Evolutionary conservation across 2,888 invertebrate species (phyloP).

Genomic region (Agriopis leucophaearia): DNA sequence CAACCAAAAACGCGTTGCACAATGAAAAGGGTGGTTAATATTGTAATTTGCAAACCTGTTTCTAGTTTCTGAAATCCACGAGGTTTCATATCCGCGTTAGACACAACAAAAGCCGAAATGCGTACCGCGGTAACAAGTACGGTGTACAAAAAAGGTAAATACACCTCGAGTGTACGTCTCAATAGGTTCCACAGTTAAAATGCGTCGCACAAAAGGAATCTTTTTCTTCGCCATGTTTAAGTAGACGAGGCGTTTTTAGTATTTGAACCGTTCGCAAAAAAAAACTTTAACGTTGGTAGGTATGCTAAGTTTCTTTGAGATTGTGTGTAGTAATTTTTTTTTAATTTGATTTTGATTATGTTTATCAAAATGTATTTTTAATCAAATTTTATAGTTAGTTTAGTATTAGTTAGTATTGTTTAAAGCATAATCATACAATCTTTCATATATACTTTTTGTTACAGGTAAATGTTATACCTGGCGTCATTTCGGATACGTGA

Average conservation of each 20-base stretch:
- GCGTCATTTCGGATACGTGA: not conserved
- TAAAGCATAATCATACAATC: not conserved
- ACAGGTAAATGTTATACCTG: not conserved
- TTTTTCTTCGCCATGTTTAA: conserved; percentile 80
- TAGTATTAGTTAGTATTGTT: too few relatives aligned
- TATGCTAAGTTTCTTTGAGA: not conserved
- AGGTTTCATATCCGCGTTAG: conserved; percentile 16
- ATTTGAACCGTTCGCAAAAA: conserved; percentile 65
- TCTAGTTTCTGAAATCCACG: not conserved
- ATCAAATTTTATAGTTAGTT: not conserved
- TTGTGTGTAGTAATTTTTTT: too few relatives aligned
- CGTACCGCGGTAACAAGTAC: conserved; percentile 55
- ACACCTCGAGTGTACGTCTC: conserved; percentile 70
- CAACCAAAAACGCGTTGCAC: too few relatives aligned
- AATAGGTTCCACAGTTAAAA: conserved; percentile 80
- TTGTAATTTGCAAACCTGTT: too few relatives aligned
- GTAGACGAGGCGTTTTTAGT: conserved; percentile 72
- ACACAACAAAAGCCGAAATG: conserved; percentile 39
- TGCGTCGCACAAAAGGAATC: conserved; percentile 77
- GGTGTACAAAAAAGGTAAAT: conserved; percentile 78
- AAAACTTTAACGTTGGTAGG: conserved; percentile 28
- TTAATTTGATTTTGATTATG: too few relatives aligned
- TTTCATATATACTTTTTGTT: not conserved
- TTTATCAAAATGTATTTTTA: too few relatives aligned
- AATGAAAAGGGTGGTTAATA: too few relatives aligned